Base-by-base conservation (phyloP, 1,140 invertebrate genomes). In the Drosophila melanogaster region DNA sequence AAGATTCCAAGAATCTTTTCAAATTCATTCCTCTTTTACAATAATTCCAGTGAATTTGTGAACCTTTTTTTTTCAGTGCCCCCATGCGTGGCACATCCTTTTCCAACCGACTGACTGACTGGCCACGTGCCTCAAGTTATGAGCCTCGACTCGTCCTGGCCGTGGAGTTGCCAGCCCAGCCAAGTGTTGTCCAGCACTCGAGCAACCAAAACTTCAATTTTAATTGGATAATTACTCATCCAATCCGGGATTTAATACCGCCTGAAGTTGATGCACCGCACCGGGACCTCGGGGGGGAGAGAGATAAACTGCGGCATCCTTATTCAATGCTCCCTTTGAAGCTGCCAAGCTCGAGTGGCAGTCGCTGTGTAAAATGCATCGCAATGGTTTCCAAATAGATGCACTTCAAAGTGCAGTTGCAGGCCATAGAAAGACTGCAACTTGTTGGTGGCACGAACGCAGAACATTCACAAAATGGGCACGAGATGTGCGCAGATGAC, bases 191-290 rank as follows among this genome's bases (percentile, higher is more conserved):
- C 65, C 55, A 56, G 43, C 35, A 37, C 24, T 26, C 30, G 37
- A 17, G 30, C 38, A 58, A 40, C 59, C 46, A 50, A 61, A 73
- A 70, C 76, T 81, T 78, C 65, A 65, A 49, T 84, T 80, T 89
- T 84, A 89, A 84, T 89, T 89, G 79, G 72, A 84, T 89, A 87
- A 87, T 87, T 87, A 89, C 85, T 84, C 61, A 84, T 69, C 60
- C 69, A 90, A 65, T 90, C 53, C 62, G 58, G 55, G 77, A 55
- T 89, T 89, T 43, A 78, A 80, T 84, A 69, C 73, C 46, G 62
- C 46, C 60, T 74, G 81, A 74, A 73, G 67, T 81, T 33, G 67
- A 72, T 71, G 74, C 71, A 60, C 62, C 35, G 47, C 60, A 37
- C 40, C 17, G 22, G 30, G 53, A 43, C n/a, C 50, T 17, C 15